Conservation (phyloP, 2,888 invertebrate species). For the Leuctra nigra region DNA sequence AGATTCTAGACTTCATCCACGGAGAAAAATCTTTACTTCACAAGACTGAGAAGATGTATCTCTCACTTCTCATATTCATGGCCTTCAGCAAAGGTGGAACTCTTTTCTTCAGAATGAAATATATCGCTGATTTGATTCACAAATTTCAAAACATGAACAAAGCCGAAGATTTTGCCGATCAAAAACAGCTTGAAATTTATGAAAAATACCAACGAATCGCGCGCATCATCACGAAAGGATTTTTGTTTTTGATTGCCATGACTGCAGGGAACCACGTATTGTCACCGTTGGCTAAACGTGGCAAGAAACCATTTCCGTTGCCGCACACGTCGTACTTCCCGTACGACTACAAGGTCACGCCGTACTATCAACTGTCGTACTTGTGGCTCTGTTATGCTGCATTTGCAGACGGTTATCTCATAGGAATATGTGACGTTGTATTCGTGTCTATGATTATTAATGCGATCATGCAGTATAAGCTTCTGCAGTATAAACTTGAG, state of each 20-base stretch:
- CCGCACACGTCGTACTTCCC: neutral
- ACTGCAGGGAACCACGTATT: neutral
- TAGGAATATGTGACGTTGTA: conserved; percentile 1
- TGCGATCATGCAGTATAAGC: neutral
- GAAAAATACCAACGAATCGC: neutral
- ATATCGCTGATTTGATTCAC: too few relatives aligned
- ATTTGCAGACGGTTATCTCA: neutral
- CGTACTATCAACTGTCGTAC: neutral
- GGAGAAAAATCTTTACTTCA: neutral
- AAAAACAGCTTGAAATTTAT: neutral
- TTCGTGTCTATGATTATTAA: neutral
- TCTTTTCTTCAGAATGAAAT: neutral
- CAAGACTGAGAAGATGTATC: neutral
- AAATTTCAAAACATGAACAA: neutral
- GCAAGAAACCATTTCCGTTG: neutral
- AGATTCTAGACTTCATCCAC: neutral
- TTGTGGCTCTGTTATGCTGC: neutral
- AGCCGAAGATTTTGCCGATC: neutral
- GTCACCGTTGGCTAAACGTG: neutral
- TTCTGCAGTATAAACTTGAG: conserved; percentile 7
- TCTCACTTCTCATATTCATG: neutral
- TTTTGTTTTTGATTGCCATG: neutral
- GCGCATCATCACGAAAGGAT: neutral
- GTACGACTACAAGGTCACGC: neutral
- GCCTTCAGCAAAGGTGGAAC: neutral